These are phyloP conservation scores for Sebastes matsubarae DNA, from an alignment of 2,797 vertebrate species.

Conservation along the genomic window DNA sequence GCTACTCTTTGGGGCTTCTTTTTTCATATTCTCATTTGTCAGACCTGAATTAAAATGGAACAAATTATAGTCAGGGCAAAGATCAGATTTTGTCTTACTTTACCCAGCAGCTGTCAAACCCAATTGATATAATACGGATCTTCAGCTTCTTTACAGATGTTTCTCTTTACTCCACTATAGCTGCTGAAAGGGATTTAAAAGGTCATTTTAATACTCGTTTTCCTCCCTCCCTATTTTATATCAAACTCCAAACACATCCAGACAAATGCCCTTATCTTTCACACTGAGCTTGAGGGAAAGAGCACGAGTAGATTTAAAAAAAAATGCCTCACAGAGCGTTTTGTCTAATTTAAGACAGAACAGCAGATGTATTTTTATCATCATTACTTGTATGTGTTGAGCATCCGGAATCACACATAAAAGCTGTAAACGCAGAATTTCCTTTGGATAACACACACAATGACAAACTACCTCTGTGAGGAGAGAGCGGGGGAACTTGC, in stretches of 20 bases:
- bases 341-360: slow-evolving; percentile 52
- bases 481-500: slow-evolving; percentile 14
- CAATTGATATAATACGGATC: slow-evolving; percentile 51
- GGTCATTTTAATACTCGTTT: slow-evolving; percentile 67
- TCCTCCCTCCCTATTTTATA: slow-evolving; percentile 44
- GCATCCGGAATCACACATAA: slow-evolving; percentile 35
- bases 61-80: slow-evolving; percentile 68
- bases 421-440: slow-evolving; percentile 29
- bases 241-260: slow-evolving; percentile 61
- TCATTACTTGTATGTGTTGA: slow-evolving; percentile 36
- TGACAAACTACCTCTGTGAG: slow-evolving; percentile 30
- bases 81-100: slow-evolving; percentile 72
- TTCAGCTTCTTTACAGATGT: slow-evolving; percentile 23
- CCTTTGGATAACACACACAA: slow-evolving; percentile 30
- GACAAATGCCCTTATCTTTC: slow-evolving; percentile 64
- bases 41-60: slow-evolving; percentile 71
- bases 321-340: slow-evolving; percentile 30
- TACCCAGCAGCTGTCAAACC: slow-evolving; percentile 59
- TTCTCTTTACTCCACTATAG: slow-evolving; percentile 42
- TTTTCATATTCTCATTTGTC: slow-evolving; percentile 63
- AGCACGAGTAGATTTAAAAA: slow-evolving; percentile 36
- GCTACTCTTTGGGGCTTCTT: slow-evolving; percentile 40
- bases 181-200: slow-evolving; percentile 63
- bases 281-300: slow-evolving; percentile 51
- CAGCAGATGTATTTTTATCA: slow-evolving; percentile 52